Evolutionary conservation across 2,797 vertebrate species (phyloP).

Genomic region (Pantherophis alleghaniensis): DNA sequence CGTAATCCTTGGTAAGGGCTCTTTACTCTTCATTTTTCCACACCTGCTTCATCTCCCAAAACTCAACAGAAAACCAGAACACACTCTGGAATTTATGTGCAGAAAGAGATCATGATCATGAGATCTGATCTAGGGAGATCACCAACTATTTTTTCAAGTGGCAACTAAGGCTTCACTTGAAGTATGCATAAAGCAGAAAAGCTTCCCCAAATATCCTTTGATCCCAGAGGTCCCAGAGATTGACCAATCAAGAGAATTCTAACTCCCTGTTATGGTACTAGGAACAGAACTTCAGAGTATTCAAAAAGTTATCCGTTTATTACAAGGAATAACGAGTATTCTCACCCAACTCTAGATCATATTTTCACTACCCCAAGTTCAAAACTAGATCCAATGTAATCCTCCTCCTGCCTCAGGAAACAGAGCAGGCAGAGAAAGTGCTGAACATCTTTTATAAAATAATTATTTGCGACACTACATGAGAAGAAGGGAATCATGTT

Average conservation of each 20-base stretch:
- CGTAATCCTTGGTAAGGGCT: neutral
- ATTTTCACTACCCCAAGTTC: neutral
- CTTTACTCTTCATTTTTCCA: neutral
- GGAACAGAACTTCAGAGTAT: neutral
- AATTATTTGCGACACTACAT: neutral
- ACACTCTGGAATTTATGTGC: neutral
- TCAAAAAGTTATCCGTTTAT: neutral
- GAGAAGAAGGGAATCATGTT: neutral
- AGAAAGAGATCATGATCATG: neutral
- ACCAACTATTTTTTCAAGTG: neutral
- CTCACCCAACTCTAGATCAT: neutral
- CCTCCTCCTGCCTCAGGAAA: neutral
- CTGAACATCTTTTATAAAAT: neutral
- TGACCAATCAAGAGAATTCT: neutral
- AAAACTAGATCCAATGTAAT: neutral
- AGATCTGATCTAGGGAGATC: neutral
- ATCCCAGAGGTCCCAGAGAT: neutral
- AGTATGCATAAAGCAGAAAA: neutral
- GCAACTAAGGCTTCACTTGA: neutral
- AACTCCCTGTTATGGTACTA: neutral
- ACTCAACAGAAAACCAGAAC: neutral
- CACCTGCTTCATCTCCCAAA: neutral
- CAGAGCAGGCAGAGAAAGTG: neutral
- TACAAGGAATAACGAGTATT: neutral
- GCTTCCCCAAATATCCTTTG: neutral